Evolutionary conservation across 2,797 vertebrate genomes (phyloP), one percentile per base, ranked within the genome.

Genomic region (Enteromius viviparus): DNA sequence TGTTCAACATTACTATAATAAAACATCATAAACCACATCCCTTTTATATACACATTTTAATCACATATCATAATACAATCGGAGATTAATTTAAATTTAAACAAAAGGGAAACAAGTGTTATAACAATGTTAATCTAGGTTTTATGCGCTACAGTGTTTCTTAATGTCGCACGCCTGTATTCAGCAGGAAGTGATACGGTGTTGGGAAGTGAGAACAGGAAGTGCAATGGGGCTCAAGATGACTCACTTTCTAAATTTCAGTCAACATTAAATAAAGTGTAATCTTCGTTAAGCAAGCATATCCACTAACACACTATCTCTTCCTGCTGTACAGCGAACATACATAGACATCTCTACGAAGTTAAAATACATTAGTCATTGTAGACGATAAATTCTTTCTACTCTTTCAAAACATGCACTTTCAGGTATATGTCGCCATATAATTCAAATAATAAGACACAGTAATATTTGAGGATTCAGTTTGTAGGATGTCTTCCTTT

Each of bases 121-220:
- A 32, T 32, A 47, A 80, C 37, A 26, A 81, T 4, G 19, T 66
- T 49, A 32, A 34, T 23, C 21, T 51, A 19, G 9, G 85, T 19
- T 4, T 2, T 11, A 70, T 26, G 49, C 79, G 72, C 3, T 9
- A 34, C 37, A 23, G 34, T 62, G 55, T 71, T 47, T 80, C 9
- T 87, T 72, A 71, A 47, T 72, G 80, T 86, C 85, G 86, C 84
- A 88, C 79, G 45, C 83, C 68, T 81, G 81, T 58, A 70, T 74
- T 78, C 51, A 72, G 87, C 92, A 93, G 93, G 93, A 94, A 94
- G 89, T 92, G 93, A 93, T 91, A 91, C 83, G 88, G 89, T 87
- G 83, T 76, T 91, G 84, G 88, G 87, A 87, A 86, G 87, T 78
- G 86, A 92, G 88, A 91, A 89, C 91, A 94, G 92, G 94, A 95